Evolutionary conservation across 2,888 invertebrate species (phyloP).

Genomic region (Eupeodes luniger): DNA sequence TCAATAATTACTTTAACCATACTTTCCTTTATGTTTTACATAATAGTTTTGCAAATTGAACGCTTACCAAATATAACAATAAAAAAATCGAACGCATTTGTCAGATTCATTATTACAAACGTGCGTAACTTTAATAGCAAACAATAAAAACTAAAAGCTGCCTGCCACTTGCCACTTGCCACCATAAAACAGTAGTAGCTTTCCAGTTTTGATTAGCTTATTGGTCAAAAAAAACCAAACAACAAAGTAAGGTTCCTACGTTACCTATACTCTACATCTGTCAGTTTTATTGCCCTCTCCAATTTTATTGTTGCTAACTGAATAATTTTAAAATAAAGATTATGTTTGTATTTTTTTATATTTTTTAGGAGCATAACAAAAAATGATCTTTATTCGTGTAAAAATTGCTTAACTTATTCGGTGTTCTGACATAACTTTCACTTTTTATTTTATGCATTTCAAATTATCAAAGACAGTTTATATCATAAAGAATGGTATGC

Average conservation of each 20-base stretch:
- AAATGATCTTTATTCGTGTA: not conserved
- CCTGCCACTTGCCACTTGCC: not conserved
- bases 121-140: slow-evolving; percentile 6
- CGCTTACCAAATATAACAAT: not conserved
- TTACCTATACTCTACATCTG: slow-evolving; percentile 9
- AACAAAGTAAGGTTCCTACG: not conserved
- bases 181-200: not conserved
- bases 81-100: not conserved
- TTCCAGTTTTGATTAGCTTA: not conserved
- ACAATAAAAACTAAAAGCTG: not conserved
- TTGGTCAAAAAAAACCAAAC: not conserved
- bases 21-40: not conserved
- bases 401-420: not conserved
- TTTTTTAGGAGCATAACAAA: not conserved
- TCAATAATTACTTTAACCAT: not conserved
- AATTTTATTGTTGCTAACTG: slow-evolving; percentile 6
- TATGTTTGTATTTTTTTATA: not conserved
- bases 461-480: too few species aligned
- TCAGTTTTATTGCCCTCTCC: slow-evolving; percentile 2
- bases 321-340: not conserved
- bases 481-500: too few species aligned
- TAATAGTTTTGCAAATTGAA: not conserved
- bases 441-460: not conserved
- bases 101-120: slow-evolving; percentile 16
- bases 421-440: not conserved